Base-by-base conservation (phyloP, 2,888 invertebrate species). In the Bellardia bayeri region DNA sequence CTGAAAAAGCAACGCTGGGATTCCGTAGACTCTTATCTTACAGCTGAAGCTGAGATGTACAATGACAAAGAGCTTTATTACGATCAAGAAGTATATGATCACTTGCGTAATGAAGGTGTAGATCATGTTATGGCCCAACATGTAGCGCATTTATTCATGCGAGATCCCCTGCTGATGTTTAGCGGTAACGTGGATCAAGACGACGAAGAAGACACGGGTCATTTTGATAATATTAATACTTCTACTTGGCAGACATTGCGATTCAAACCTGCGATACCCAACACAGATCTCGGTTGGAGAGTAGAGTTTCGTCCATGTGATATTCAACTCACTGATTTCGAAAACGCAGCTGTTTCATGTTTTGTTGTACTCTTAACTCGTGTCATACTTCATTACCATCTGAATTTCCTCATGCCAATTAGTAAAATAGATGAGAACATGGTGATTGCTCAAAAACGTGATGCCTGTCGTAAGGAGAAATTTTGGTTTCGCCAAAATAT, bases 241-340 rank as follows among this genome's bases (percentile, higher is more conserved):
- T 99, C 99, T 42, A 99, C 99, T 94, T 99, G 99, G 99, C 99
- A 99, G 94, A 98, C 99, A 51, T 98, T 99, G 98, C 95, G 98
- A 58, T 99, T 99, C 94, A 99, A 99, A 94, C 99, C 99, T 45
- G 99, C 99, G 63, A 98, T 99, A 37, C 99, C 99, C 16, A 97
- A 98, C 93, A 98, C 98, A 9, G 95, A 97, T 72, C 99, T 99
- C 91, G 99, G 99, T 54, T 99, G 99, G 99, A 95, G 99, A 89
- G 99, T 99, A 0, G 99, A 99, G 95, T 99, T 99, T 95, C 96
- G 99, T 42, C 99, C 99, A 61, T 99, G 99, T 93, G 99, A 98
- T 94, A 97, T 98, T 30, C 99, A 99, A 94, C 95, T 99, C 90
- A 99, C 99, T 0, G 99, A 99, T 94, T 99, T 99, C 94, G 99